Percentiles rank a stretch among this genome's conserved stretches.
Conservation (phyloP, 2,113 vertebrate species). For the Forbesichthys papilliferus region DNA sequence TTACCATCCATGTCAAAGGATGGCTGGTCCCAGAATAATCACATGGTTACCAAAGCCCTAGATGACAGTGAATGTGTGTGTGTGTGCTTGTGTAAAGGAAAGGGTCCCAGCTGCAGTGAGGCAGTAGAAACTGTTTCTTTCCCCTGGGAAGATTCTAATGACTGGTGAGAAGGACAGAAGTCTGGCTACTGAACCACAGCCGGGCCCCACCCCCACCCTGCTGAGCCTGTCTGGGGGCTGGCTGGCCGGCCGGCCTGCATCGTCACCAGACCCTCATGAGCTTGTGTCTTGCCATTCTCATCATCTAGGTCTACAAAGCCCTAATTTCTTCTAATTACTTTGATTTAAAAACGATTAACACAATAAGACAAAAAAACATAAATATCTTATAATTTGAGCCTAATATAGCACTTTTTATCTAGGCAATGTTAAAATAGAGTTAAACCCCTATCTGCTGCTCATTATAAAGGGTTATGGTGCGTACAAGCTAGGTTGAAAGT, state of each 20-base stretch:
- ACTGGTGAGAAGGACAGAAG: constrained; percentile 32
- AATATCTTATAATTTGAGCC: no score
- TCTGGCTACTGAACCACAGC: constrained; percentile 28
- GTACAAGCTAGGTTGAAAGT: background rate
- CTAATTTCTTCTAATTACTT: background rate
- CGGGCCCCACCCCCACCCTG: constrained; percentile 5
- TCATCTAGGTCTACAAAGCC: background rate
- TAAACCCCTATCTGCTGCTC: background rate
- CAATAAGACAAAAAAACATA: background rate
- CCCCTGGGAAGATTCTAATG: constrained; percentile 62
- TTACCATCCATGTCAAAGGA: background rate
- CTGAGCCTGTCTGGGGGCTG: background rate
- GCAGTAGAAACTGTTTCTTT: constrained; percentile 38
- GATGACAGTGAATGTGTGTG: constrained; percentile 7
- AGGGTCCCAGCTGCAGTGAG: constrained; percentile 60
- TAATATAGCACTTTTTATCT: background rate
- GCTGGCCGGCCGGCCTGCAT: constrained; percentile 25
- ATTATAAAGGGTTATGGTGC: background rate
- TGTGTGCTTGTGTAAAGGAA: constrained; percentile 1
- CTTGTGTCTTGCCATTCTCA: background rate
- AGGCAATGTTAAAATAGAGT: background rate
- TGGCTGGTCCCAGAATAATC: background rate
- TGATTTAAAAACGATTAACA: background rate
- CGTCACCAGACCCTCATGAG: constrained; percentile 4
- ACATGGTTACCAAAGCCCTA: background rate